phyloP scores from a whole-genome alignment of 2,888 invertebrate species.

The Caenorhabditis zanzibari region DNA sequence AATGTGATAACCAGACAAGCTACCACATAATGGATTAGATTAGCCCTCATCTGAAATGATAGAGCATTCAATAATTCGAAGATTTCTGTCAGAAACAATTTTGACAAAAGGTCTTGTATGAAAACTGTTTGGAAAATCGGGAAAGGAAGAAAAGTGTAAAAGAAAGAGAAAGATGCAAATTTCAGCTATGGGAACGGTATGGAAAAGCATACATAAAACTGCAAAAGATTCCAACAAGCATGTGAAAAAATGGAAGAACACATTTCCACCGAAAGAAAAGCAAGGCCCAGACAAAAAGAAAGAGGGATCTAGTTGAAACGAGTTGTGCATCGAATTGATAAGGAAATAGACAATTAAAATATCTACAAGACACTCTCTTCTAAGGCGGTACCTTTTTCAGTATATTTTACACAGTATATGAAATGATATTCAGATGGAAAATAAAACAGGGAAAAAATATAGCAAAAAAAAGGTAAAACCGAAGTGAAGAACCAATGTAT shows the following conservation, averaged over 20 bases:
- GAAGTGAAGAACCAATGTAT: slow-evolving; percentile 14
- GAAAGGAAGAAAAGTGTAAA: neutral
- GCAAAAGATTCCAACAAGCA: neutral
- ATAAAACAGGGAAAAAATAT: slow-evolving; percentile 5
- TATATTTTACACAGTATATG: slow-evolving; percentile 14
- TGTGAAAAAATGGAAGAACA: slow-evolving; percentile 1
- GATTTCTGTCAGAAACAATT: too few relatives aligned
- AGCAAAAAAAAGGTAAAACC: neutral
- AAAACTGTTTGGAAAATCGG: too few relatives aligned
- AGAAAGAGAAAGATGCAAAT: neutral
- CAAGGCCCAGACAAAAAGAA: slow-evolving; percentile 35
- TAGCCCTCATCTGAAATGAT: too few relatives aligned
- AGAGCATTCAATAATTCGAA: too few relatives aligned
- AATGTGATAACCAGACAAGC: neutral
- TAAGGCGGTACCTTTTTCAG: slow-evolving; percentile 43
- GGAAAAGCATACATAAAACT: neutral
- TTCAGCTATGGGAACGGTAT: neutral
- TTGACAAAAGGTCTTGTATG: too few relatives aligned
- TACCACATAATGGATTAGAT: too few relatives aligned
- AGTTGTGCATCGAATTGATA: slow-evolving; percentile 60
- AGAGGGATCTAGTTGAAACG: slow-evolving; percentile 54
- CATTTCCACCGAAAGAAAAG: neutral
- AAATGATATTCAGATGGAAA: neutral
- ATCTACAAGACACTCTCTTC: slow-evolving; percentile 47
- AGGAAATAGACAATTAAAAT: slow-evolving; percentile 67